These are phyloP conservation scores for Pelecanus crispus DNA, from an alignment of 2,113 vertebrate species.

Conservation along the genomic window DNA sequence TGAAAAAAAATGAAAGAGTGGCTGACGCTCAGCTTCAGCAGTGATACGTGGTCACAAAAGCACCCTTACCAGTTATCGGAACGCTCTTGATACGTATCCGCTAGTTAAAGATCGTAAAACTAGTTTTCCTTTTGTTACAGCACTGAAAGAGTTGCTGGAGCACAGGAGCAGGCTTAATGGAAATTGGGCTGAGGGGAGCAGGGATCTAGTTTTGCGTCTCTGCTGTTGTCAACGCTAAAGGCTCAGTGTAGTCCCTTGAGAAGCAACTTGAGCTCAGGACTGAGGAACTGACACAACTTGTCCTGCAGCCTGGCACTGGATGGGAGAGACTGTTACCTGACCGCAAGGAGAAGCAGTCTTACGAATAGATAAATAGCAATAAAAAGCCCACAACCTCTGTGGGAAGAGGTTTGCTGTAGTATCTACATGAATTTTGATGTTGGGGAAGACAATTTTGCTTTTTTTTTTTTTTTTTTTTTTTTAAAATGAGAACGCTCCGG, in stretches of 20 bases:
- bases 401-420: not conserved
- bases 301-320: not conserved
- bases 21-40: not conserved
- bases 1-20: not conserved
- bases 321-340: not conserved
- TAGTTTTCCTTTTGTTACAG: not conserved
- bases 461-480: not conserved
- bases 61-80: not conserved
- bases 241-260: not conserved
- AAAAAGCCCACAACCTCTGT: not conserved
- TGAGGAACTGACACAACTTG: not conserved
- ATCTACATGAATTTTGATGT: not conserved
- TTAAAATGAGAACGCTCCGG: not conserved
- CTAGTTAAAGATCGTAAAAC: not conserved
- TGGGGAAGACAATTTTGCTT: not conserved
- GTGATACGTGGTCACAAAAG: accelerated
- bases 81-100: accelerated
- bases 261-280: not conserved
- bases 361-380: not conserved
- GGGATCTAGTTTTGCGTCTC: not conserved
- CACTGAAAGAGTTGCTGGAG: not conserved
- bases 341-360: not conserved
- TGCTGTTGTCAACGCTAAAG: not conserved
- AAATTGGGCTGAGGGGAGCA: not conserved
- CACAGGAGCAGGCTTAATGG: not conserved